phyloP scores from a whole-genome alignment of 2,888 invertebrate species.

The Tholera decimalis region DNA sequence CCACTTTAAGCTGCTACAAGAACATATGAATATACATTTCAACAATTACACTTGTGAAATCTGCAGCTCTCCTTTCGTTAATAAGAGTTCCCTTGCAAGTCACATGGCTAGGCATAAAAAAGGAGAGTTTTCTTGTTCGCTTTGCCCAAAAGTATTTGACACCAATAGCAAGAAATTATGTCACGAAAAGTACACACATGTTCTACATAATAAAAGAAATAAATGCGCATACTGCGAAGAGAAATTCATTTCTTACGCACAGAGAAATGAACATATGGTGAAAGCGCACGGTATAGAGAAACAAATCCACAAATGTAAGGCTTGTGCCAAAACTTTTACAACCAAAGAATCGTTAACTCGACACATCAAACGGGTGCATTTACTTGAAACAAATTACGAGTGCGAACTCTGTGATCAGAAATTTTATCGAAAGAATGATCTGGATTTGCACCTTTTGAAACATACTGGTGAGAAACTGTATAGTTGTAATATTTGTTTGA shows the following conservation, averaged over 20 bases:
- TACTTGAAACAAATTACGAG: constrained; percentile 50
- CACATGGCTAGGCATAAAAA: constrained; percentile 51
- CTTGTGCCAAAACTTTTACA: constrained; percentile 58
- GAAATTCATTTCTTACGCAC: constrained; percentile 47
- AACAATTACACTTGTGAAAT: constrained; percentile 55
- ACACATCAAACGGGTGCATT: constrained; percentile 58
- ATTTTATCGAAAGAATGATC: constrained; percentile 47
- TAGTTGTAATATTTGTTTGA: constrained; percentile 51
- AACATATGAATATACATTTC: constrained; percentile 63
- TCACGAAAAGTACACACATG: constrained; percentile 58
- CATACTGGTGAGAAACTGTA: constrained; percentile 57
- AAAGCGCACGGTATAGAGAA: constrained; percentile 45
- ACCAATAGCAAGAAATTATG: constrained; percentile 46
- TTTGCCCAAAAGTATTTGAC: constrained; percentile 56
- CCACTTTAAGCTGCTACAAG: constrained; percentile 54
- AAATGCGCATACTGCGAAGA: constrained; percentile 53
- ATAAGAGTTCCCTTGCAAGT: constrained; percentile 55
- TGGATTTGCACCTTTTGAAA: constrained; percentile 50
- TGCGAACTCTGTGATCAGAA: constrained; percentile 55
- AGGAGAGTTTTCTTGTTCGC: constrained; percentile 52
- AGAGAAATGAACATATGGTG: constrained; percentile 54
- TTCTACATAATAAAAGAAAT: constrained; percentile 40
- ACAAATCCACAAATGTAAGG: constrained; percentile 40
- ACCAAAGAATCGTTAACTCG: constrained; percentile 33
- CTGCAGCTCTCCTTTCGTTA: constrained; percentile 81